Base-by-base conservation (phyloP, 1,140 invertebrate genomes). In the Drosophila santomea region DNA sequence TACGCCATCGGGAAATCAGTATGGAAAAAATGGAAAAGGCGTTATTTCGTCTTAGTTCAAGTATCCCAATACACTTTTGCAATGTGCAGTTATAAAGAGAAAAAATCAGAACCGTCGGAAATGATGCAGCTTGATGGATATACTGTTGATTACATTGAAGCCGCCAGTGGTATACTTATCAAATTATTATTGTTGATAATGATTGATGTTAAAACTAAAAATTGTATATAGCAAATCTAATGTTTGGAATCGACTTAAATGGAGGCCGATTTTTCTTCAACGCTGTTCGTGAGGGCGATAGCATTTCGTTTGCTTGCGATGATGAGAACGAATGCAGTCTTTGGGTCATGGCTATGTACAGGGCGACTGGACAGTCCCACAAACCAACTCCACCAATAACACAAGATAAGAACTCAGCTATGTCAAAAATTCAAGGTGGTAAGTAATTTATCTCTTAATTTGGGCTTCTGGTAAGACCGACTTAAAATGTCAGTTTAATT, bases 31-130 rank as follows among this genome's bases (percentile, higher is more conserved):
- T 99, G 98, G 98, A 99, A 99, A 93, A 97, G 97, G 90, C 94
- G 99, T 66, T 99, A 99, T 93, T 99, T 98, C 95, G 98, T 99
- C 64, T 93, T 99, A 56, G 98, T 99, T 43, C 99, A 99, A 95
- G 98, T 99, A 15, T 99, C 98, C 43, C 99, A 99, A 94, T 99
- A 99, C 93, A 99, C 98, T 36, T 99, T 99, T 94, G 99, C 98
- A 28, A 98, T 99, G 95, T 99, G 99, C 93, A 99, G 97, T 90
- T 99, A 99, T 93, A 97, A 99, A 92, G 98, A 99, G 92, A 99
- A 99, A 93, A 99, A 99, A 93, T 97, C 98, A 20, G 98, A 99
- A 93, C 99, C 99, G 1, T 98, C 98, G 48, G 99, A 99, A 93
- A 99, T 99, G 97, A 98, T 99, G 97, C 98, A 99, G 92, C 94